Conservation (phyloP, 1,140 invertebrate genomes). For the Euglossa dilemma region DNA sequence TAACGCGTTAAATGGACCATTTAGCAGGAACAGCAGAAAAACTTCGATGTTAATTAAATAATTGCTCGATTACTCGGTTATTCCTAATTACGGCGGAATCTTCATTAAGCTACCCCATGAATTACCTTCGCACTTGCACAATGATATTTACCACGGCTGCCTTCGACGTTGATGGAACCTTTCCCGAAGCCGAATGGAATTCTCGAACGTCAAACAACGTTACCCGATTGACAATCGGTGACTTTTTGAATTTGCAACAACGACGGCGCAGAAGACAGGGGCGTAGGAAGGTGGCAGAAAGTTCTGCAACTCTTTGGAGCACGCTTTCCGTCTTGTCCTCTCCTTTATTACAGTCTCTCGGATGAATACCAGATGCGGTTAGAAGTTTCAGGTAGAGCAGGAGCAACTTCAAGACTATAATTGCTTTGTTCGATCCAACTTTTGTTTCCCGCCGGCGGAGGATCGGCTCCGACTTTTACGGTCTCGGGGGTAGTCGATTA, state of each 20-base stretch:
- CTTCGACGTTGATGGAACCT: conserved; percentile 43
- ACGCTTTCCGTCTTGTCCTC: conserved; percentile 62
- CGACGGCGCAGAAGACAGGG: not conserved
- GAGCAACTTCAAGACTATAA: conserved; percentile 70
- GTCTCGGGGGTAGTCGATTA: conserved; percentile 51
- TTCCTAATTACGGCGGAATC: too few species aligned
- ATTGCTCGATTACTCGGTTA: too few species aligned
- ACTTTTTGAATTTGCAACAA: conserved; percentile 60
- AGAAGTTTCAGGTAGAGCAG: conserved; percentile 67
- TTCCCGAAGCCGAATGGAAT: not conserved
- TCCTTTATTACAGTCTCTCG: conserved; percentile 70
- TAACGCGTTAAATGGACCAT: too few species aligned
- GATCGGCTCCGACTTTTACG: conserved; percentile 56
- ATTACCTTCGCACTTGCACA: too few species aligned
- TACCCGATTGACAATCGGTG: conserved; percentile 64
- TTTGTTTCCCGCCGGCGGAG: conserved; percentile 58
- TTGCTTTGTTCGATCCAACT: conserved; percentile 71
- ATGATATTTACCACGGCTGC: not conserved
- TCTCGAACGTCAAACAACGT: conserved; percentile 40
- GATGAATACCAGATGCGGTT: conserved; percentile 73
- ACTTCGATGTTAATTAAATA: too few species aligned
- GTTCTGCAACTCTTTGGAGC: conserved; percentile 61
- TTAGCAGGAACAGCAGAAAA: too few species aligned
- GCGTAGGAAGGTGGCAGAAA: conserved; percentile 28
- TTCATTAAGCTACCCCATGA: too few species aligned